Evolutionary conservation across 2,113 vertebrate genomes (phyloP), one percentile per base, ranked within the genome.

Genomic region (Oostethus manadensis): DNA sequence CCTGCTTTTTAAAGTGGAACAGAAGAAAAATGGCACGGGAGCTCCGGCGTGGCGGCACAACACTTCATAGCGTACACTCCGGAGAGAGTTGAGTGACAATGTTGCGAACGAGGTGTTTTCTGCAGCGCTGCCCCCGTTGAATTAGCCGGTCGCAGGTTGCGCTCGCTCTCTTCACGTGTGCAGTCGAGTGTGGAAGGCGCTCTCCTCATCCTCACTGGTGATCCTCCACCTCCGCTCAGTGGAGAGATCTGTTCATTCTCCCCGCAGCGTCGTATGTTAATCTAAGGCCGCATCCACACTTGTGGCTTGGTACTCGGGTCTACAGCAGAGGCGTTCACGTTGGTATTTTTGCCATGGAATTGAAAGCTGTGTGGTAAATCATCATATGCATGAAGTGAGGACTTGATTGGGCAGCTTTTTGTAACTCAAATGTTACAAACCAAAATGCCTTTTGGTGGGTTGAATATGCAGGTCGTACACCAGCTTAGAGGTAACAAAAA

Each of bases 91-190:
- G 49, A 68, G 80, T 60, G 81, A 84, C 84, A 84, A 67, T 70
- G 72, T 70, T 67, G 73, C 23, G 74, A 75, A 78, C 76, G 59
- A 74, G 84, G 74, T 84, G 78, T 85, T 85, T 80, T 86, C 80
- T 75, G 81, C 76, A 75, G 75, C 74, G 74, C 11, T 73, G 80
- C 79, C 73, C 65, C 73, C 73, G 81, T 81, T 87, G 81, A 87
- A 86, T 85, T 84, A 85, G 66, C 60, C 73, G 80, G 83, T 82
- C 83, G 81, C 70, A 86, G 88, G 80, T 84, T 74, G 75, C 77
- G 79, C 83, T 83, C 81, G 81, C 72, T 80, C 74, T 84, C 73
- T 77, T 85, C 83, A 86, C 87, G 84, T 84, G 80, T 47, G 66
- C 86, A 83, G 74, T 87, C 78, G 67, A 86, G 82, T 83, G 79